Base-by-base conservation (phyloP, 2,888 invertebrate species). In the Anarsia innoxiella region DNA sequence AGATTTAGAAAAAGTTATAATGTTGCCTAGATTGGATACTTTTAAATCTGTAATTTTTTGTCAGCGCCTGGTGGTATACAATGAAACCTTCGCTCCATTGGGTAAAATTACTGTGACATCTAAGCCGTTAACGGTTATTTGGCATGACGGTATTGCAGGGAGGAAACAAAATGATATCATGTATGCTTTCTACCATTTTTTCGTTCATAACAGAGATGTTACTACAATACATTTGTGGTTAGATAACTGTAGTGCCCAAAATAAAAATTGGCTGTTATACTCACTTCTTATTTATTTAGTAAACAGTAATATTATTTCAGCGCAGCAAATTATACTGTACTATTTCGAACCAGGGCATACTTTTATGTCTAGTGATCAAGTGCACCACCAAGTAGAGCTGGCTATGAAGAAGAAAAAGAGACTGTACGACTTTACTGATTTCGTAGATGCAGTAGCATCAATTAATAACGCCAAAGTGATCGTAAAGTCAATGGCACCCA, bases 351-450 rank as follows among this genome's bases (percentile, higher is more conserved):
- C 39, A 9, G 39, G 39, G 1, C 39, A 39, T 9, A 39, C 30
- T 2, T 39, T 39, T 29, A 40, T 40, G 40, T 40, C 40, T 10
- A 32, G 36, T 3, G 40, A 40, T 14, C 3, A 1, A 11, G 19
- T 32, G 23, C 32, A 32, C 12, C 32, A 32, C 11, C 32, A 32
- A 12, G 34, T 34, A 3, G 26, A 26, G n/a, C 26, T 6, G n/a
- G 26, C 26, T 26, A 47, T 49, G 41, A 53, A 49, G 31, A 43
- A 41, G 28, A 51, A 45, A 40, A 36, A 39, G 3, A 47, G 43
- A 41, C 23, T 45, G 8, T 47, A 51, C 30, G 45, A 51, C 31
- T 47, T 48, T 31, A 12, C 10, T 5, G 51, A 53, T 36, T 53
- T 51, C 43, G 43, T 34, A 29, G 45, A 49, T 12, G 23, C 31